Conservation (phyloP, 2,888 invertebrate species). For the Darwinula stevensoni region DNA sequence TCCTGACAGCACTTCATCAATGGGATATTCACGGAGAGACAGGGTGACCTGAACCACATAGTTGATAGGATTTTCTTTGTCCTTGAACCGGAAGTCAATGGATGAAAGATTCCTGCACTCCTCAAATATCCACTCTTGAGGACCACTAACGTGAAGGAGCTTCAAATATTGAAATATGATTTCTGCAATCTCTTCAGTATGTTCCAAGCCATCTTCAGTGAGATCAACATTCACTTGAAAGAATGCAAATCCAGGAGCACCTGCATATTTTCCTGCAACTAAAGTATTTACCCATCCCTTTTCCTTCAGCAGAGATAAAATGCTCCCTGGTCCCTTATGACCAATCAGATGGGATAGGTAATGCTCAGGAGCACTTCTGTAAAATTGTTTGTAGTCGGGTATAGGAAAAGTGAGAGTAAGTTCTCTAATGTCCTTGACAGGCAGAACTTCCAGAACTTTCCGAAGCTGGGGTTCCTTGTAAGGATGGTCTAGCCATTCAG, state of each 20-base stretch:
- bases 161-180: conserved; percentile 58
- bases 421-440: conserved; percentile 65
- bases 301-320: conserved; percentile 57
- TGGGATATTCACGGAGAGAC: conserved; percentile 26
- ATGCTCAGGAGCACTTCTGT: conserved; percentile 59
- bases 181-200: conserved; percentile 60
- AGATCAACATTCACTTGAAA: conserved; percentile 57
- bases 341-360: conserved; percentile 77
- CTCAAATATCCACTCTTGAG: conserved; percentile 68
- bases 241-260: conserved; percentile 65
- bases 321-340: conserved; percentile 86
- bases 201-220: conserved; percentile 63
- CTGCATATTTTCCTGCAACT: conserved; percentile 42
- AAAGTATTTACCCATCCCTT: conserved; percentile 75
- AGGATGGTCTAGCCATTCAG: conserved; percentile 52
- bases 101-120: conserved; percentile 40
- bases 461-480: conserved; percentile 39
- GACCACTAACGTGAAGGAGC: conserved; percentile 39
- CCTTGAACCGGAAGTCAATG: conserved; percentile 61
- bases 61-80: conserved; percentile 41
- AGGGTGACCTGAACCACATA: conserved; percentile 16
- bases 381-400: conserved; percentile 49
- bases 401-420: conserved; percentile 65
- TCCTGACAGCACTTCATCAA: conserved; percentile 54
- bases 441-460: conserved; percentile 40